Base-by-base conservation (phyloP, 2,797 vertebrate genomes). In the Benthosema pterotum region DNA sequence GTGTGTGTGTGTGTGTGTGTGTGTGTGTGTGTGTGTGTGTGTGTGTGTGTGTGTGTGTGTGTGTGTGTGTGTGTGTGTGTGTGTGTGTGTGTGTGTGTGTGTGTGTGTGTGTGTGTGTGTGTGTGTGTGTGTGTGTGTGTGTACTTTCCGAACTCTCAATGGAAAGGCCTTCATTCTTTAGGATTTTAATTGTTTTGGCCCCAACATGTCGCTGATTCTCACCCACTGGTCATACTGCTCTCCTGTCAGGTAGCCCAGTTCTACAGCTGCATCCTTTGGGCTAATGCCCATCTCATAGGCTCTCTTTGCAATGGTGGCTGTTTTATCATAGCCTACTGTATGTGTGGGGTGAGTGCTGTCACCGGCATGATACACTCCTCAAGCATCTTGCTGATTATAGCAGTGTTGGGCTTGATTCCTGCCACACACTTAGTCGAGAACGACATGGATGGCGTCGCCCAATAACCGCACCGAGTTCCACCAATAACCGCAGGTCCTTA, bases 241-340 rank as follows among this genome's bases (percentile, higher is more conserved):
- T 11, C 92, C 85, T 0, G 94, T 95, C 38, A 96, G 91, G 75
- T 92, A 92, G 1, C 95, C 94, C 63, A 96, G 91, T 69, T 94
- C 92, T 13, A 96, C 8, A 0, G 95, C 94, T 0, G 91, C 90
- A 56, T 91, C 93, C 60, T 95, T 96, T 17, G 96, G 78, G 0
- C 94, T 96, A 0, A 85, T 83, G 72, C 71, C 94, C 76, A 48
- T 91, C 89, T 80, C 93, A 72, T 96, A 94, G 0, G 95, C 95
- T 0, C 94, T 94, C 78, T 96, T 96, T 16, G 95, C 95, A 38
- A 96, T 96, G 72, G 91, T 88, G 1, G 95, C 95, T 11, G 95
- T 94, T 83, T 95, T 96, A 72, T 96, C 95, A 2, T 96, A 96
- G 0, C 95, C 95, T 82, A n/a, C n/a, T n/a, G n/a, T n/a, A 96